A percentile compares a stretch with the other conserved stretches of the same genome.
Evolutionary conservation across 23 tunicate species (phyloP).

Genomic region (Aplidium turbinatum): DNA sequence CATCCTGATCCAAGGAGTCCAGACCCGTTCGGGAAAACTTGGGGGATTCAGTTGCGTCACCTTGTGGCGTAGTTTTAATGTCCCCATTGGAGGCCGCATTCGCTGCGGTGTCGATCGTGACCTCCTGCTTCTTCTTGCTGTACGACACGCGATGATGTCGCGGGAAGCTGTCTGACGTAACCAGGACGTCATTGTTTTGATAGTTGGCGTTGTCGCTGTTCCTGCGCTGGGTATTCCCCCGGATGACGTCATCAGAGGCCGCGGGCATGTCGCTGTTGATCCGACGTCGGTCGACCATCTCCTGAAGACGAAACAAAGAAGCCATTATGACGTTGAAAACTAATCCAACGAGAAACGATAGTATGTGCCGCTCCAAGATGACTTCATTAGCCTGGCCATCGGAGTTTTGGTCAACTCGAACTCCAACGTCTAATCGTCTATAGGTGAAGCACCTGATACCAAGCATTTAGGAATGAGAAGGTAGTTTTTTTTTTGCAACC

Average conservation of each 20-base stretch:
- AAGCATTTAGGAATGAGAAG: too few species aligned
- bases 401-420: too few species aligned
- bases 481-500: too few species aligned
- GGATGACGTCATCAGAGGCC: conserved; percentile 24
- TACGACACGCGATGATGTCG: conserved; percentile 39
- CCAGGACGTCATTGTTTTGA: conserved; percentile 73
- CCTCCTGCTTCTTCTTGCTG: conserved; percentile 16
- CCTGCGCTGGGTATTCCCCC: conserved; percentile 53
- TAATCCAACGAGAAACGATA: too few species aligned
- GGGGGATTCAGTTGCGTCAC: conserved; percentile 26
- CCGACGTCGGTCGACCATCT: conserved; percentile 78
- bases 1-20: conserved; percentile 16
- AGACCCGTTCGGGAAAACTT: conserved; percentile 20
- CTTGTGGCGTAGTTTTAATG: conserved; percentile 17
- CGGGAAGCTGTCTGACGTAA: conserved; percentile 32
- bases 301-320: conserved; percentile 34
- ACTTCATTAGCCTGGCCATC: too few species aligned
- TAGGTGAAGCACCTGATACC: too few species aligned
- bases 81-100: background rate
- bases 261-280: conserved; percentile 71
- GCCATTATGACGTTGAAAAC: too few species aligned
- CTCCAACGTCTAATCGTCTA: too few species aligned
- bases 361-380: too few species aligned
- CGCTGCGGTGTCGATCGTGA: conserved; percentile 16
- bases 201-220: conserved; percentile 60